Evolutionary conservation across 2,888 invertebrate genomes (phyloP).

Genomic region (Dolichomitus sp.): DNA sequence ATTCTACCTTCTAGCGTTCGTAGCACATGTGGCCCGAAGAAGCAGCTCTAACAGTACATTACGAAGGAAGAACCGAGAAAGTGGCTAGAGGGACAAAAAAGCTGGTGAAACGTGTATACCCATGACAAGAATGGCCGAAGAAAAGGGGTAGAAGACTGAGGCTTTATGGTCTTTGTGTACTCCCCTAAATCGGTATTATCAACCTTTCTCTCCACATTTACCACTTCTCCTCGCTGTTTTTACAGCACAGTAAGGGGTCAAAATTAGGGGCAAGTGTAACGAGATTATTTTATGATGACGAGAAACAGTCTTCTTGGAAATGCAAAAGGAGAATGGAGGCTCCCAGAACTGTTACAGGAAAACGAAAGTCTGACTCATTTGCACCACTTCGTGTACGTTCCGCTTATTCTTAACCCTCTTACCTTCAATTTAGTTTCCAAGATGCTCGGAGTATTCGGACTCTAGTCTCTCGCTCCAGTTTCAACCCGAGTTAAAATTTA

Average conservation of each 20-base stretch:
- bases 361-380: conserved; percentile 11
- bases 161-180: conserved; percentile 14
- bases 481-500: no score
- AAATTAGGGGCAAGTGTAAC: conserved; percentile 40
- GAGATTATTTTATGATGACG: conserved; percentile 38
- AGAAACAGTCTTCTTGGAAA: conserved; percentile 2
- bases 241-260: conserved; percentile 1
- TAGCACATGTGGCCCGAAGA: conserved; percentile 27
- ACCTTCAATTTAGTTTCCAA: conserved; percentile 32
- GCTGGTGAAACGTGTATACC: conserved; percentile 28
- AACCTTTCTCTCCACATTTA: conserved; percentile 31
- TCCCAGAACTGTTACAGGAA: neutral
- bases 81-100: conserved; percentile 27
- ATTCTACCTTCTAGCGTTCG: conserved; percentile 29
- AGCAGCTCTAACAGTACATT: conserved; percentile 18
- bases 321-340: conserved; percentile 18
- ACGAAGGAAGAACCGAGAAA: conserved; percentile 17
- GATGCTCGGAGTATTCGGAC: conserved; percentile 1
- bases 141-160: neutral
- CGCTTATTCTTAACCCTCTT: neutral
- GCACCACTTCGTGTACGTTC: conserved; percentile 18
- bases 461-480: neutral
- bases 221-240: conserved; percentile 18
- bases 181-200: conserved; percentile 56
- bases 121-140: neutral